Percentiles rank a stretch among this genome's conserved stretches.
phyloP scores from a whole-genome alignment of 2,888 invertebrate species.

The Agrilus mali region DNA sequence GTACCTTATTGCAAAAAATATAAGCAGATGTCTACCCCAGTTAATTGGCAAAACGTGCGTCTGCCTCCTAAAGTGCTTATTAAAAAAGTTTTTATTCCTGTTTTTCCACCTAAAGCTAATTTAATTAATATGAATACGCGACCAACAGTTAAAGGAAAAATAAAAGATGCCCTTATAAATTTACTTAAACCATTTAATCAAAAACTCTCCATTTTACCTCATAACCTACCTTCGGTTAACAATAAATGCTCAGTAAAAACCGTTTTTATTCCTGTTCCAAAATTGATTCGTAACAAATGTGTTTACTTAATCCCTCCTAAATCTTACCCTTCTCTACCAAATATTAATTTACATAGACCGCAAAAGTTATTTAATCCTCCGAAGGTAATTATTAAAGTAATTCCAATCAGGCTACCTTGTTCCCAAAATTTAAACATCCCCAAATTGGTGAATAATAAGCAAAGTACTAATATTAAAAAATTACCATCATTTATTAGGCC shows the following conservation, averaged over 20 bases:
- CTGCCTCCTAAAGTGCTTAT: not conserved
- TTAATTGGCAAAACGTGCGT: no score
- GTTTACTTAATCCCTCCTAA: not conserved
- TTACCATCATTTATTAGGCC: not conserved
- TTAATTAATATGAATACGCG: no score
- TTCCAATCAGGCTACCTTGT: not conserved
- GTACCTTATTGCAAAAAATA: no score
- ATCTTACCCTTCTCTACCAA: not conserved
- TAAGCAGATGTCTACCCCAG: no score
- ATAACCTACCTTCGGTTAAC: no score
- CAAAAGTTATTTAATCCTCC: no score
- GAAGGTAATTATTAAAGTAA: constrained; percentile 1
- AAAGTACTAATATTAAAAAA: not conserved
- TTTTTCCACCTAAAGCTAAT: not conserved
- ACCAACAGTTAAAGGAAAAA: no score
- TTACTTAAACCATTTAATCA: no score
- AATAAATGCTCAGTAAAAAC: not conserved
- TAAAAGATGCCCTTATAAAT: no score
- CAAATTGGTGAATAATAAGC: not conserved
- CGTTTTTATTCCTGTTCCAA: not conserved
- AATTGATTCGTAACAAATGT: no score
- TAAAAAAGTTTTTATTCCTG: not conserved
- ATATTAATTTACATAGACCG: not conserved
- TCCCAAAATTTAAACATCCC: not conserved
- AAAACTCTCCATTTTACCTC: no score